Base-by-base conservation (phyloP, 2,888 invertebrate species). In the Galerucella calmariensis region DNA sequence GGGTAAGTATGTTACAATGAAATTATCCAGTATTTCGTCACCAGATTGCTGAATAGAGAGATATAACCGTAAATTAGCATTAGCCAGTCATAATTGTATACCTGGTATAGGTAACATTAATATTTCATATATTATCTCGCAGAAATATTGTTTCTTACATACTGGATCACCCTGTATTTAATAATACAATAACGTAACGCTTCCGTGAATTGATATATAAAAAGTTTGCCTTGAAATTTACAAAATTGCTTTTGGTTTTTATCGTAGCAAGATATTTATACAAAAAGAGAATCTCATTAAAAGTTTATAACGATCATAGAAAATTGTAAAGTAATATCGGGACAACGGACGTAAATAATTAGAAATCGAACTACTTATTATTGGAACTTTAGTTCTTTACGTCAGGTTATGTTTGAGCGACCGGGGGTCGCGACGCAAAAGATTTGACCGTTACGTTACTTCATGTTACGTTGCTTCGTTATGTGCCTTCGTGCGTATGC, bases 1-100 rank as follows among this genome's bases (percentile, higher is more conserved):
- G 41, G 44, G 67, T 41, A 20, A 67, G 56, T 68, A 27, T 44
- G 59, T 68, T 44, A 16, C 58, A 44, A 44, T 11, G 46, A 68
- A 68, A 68, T 68, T 58, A 68, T 41, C 14, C 35, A 16, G 9
- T 24, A 51, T n/a, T 6, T 35, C 14, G 51, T 14, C 51, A 27
- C 66, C 44, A 46, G 16, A 44, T 46, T 63, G 44, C 16, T 20
- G 10, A 44, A 44, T 20, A 9, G 61, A 41, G 41, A 44, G n/a
- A 20, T 44, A 44, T 44, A 16, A 61, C 61, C 35, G 24, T 61
- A 61, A 61, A 61, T 61, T 61, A 61, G 35, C 27, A 35, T 35
- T 61, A 35, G 27, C 10, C 20, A 20, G 20, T n/a, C 3, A 58
- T 24, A 72, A 75, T 72, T 11, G 46, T 35, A 4, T 35, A 35